Conservation (phyloP, 2,888 invertebrate species). For the Ectemnius lituratus region DNA sequence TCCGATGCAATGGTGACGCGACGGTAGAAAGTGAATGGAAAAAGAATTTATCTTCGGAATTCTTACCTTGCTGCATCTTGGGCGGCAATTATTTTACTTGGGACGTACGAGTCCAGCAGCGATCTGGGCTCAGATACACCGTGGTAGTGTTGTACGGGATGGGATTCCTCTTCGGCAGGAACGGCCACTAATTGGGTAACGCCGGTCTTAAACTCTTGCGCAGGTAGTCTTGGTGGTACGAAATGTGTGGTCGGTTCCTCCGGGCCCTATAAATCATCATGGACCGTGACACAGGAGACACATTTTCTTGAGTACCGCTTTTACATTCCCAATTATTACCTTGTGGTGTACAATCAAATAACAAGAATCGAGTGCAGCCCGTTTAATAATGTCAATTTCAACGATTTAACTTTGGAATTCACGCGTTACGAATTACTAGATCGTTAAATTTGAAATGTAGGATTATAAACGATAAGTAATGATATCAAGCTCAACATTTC, state of each 20-base stretch:
- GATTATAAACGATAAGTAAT: too few species aligned
- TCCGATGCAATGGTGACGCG: too few species aligned
- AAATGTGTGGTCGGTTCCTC: constrained; percentile 56
- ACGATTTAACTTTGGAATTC: too few species aligned
- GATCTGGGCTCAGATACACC: constrained; percentile 74
- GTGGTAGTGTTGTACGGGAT: constrained; percentile 60
- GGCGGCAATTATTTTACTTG: constrained; percentile 74
- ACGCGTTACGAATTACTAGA: too few species aligned
- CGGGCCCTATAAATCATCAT: constrained; percentile 48
- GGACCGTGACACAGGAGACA: too few species aligned
- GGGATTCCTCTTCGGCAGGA: constrained; percentile 53
- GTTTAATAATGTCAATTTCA: too few species aligned
- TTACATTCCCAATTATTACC: too few species aligned
- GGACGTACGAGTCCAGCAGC: constrained; percentile 79
- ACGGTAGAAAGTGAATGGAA: not conserved
- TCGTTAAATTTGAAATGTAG: too few species aligned
- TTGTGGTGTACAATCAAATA: too few species aligned
- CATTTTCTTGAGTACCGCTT: too few species aligned
- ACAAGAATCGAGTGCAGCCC: too few species aligned
- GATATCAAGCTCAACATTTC: not conserved
- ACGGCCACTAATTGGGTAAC: constrained; percentile 57
- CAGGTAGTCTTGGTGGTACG: constrained; percentile 64
- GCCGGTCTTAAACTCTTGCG: constrained; percentile 65
- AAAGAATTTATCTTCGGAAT: not conserved
- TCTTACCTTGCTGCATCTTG: constrained; percentile 71